Conservation (phyloP, 2,797 vertebrate genomes). For the Gastrophryne carolinensis region DNA sequence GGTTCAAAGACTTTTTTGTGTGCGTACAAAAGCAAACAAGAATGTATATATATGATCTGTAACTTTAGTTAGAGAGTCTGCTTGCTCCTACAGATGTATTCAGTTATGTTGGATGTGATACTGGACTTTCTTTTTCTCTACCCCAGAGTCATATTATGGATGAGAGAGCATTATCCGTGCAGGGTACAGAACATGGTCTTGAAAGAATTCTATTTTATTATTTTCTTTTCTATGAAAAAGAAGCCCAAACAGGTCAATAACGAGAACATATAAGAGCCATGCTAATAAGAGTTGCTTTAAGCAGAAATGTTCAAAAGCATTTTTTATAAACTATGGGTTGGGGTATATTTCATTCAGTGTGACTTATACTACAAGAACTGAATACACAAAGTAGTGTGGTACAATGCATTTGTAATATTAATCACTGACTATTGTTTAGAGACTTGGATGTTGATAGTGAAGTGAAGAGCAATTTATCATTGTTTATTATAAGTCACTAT, state of each 20-base stretch:
- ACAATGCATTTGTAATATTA: slow-evolving; percentile 93
- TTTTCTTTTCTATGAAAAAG: not conserved
- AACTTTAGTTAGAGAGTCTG: slow-evolving; percentile 66
- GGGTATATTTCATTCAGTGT: slow-evolving; percentile 79
- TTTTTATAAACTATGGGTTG: slow-evolving; percentile 71
- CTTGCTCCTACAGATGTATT: slow-evolving; percentile 65
- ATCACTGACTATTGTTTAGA: slow-evolving; percentile 97
- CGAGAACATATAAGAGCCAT: slow-evolving; percentile 49
- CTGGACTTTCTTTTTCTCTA: slow-evolving; percentile 73
- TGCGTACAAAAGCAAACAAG: slow-evolving; percentile 8
- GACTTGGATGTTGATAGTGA: slow-evolving; percentile 99
- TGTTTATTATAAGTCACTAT: slow-evolving; percentile 99
- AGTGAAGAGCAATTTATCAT: slow-evolving; percentile 96
- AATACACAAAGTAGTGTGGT: slow-evolving; percentile 87
- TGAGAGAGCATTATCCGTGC: slow-evolving; percentile 69
- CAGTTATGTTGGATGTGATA: slow-evolving; percentile 62
- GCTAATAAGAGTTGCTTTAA: slow-evolving; percentile 47
- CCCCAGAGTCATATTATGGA: slow-evolving; percentile 67
- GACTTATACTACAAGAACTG: slow-evolving; percentile 69
- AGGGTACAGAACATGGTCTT: slow-evolving; percentile 56
- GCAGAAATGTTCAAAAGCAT: slow-evolving; percentile 58
- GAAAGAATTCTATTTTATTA: slow-evolving; percentile 34
- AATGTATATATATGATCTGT: slow-evolving; percentile 64
- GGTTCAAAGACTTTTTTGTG: slow-evolving; percentile 11
- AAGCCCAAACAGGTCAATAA: not conserved